Conservation (phyloP, 1,140 invertebrate species). For the Pygmarrhopalites habei region DNA sequence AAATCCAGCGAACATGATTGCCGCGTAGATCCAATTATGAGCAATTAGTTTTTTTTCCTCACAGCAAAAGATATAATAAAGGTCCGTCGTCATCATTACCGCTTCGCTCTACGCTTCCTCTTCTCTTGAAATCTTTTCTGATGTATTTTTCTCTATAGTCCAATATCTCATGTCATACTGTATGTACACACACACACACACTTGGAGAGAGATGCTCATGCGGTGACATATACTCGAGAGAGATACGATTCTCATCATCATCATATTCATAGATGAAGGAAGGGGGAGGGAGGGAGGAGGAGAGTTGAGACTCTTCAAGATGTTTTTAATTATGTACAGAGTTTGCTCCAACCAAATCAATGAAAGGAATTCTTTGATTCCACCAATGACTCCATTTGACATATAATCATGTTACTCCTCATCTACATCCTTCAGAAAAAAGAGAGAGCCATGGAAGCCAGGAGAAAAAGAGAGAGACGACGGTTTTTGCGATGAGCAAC, state of each 20-base stretch:
- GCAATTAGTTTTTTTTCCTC: conserved; percentile 39
- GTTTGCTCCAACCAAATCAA: conserved; percentile 32
- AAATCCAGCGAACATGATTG: conserved; percentile 38
- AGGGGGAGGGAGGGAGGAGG: too few relatives aligned
- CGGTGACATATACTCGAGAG: conserved; percentile 17
- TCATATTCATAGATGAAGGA: conserved; percentile 18
- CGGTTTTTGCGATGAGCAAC: too few relatives aligned
- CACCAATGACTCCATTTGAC: conserved; percentile 34
- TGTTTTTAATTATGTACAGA: conserved; percentile 41
- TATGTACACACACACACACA: conserved; percentile 14
- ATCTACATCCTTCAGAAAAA: conserved; percentile 12
- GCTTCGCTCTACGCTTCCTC: conserved; percentile 9
- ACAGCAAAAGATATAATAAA: conserved; percentile 29
- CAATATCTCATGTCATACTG: too few relatives aligned
- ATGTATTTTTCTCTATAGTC: too few relatives aligned
- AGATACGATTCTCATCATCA: conserved; percentile 31
- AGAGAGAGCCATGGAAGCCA: too few relatives aligned
- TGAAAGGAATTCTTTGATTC: conserved; percentile 40
- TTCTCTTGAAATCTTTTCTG: too few relatives aligned
- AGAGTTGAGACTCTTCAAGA: conserved; percentile 32
- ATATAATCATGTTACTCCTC: conserved; percentile 15
- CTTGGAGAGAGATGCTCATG: conserved; percentile 6
- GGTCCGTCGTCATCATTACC: conserved; percentile 18
- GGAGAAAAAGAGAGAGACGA: too few relatives aligned
- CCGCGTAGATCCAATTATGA: conserved; percentile 40